Percentiles rank a stretch among this genome's conserved stretches.
phyloP scores from a whole-genome alignment of 2,113 vertebrate genomes.

The Myotis brandtii region DNA sequence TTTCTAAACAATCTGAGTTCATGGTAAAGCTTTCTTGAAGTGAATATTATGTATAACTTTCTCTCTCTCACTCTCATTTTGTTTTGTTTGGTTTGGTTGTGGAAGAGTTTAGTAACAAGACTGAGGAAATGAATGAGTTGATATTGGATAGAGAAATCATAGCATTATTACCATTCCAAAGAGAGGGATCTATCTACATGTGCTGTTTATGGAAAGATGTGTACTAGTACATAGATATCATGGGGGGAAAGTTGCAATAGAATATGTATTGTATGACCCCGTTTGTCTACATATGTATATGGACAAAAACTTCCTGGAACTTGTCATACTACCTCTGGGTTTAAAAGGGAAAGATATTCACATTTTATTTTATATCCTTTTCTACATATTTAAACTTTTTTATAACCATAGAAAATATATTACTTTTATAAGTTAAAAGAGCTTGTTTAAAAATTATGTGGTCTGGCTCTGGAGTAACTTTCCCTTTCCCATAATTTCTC shows the following conservation, averaged over 20 bases:
- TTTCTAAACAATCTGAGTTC: not conserved
- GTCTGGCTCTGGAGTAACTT: not conserved
- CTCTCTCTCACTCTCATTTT: not conserved
- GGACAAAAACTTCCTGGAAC: not conserved
- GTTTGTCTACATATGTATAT: not conserved
- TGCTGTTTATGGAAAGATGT: not conserved
- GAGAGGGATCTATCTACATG: not conserved
- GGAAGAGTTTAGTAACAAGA: not conserved
- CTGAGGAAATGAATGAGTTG: not conserved
- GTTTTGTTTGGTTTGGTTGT: not conserved
- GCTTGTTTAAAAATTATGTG: not conserved
- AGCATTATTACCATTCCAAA: not conserved
- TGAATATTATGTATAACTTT: not conserved
- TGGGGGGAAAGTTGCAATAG: not conserved
- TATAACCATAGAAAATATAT: not conserved
- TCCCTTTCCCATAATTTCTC: slow-evolving; percentile 12
- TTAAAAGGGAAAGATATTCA: not conserved
- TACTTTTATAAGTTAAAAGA: slow-evolving; percentile 13
- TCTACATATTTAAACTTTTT: not conserved
- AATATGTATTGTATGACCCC: not conserved
- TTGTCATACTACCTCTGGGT: not conserved
- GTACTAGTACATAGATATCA: too few relatives aligned
- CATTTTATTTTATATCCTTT: slow-evolving; percentile 7
- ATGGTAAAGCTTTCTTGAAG: not conserved
- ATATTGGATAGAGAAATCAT: not conserved